phyloP scores from a whole-genome alignment of 2,113 vertebrate species.

The Corapipo altera region DNA sequence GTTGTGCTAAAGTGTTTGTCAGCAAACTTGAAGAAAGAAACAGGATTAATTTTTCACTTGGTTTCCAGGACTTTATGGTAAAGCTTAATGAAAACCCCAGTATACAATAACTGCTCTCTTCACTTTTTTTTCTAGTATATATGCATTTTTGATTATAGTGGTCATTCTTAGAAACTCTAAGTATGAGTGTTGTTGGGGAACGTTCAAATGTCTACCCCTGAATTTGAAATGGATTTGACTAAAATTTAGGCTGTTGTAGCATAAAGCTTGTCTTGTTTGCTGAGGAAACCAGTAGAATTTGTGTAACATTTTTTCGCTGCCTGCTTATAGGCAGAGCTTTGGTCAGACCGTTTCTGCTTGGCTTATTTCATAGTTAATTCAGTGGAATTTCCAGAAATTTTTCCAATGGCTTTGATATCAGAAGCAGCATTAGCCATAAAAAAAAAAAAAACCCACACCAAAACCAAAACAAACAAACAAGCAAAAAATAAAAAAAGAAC shows the following conservation, averaged over 20 bases:
- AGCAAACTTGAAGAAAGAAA: background rate
- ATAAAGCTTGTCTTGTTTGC: background rate
- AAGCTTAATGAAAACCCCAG: background rate
- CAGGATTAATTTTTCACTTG: background rate
- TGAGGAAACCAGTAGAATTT: background rate
- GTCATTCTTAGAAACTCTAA: background rate
- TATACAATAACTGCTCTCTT: background rate
- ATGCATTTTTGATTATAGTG: background rate
- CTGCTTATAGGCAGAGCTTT: background rate
- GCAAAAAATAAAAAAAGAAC: accelerated
- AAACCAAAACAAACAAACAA: background rate
- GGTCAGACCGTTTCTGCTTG: background rate
- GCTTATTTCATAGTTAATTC: background rate
- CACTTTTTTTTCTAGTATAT: background rate
- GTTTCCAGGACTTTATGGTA: background rate
- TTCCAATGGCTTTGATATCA: background rate
- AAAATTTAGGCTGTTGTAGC: background rate
- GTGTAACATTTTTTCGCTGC: background rate
- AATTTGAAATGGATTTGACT: background rate
- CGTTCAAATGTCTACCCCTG: background rate
- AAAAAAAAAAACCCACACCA: background rate
- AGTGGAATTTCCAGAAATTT: background rate
- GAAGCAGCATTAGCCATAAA: background rate
- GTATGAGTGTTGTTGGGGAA: accelerated
- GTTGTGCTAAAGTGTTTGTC: background rate